Evolutionary conservation across 2,113 vertebrate genomes (phyloP), one percentile per base, ranked within the genome.

Genomic region (Gnathonemus echidnorhynchus): DNA sequence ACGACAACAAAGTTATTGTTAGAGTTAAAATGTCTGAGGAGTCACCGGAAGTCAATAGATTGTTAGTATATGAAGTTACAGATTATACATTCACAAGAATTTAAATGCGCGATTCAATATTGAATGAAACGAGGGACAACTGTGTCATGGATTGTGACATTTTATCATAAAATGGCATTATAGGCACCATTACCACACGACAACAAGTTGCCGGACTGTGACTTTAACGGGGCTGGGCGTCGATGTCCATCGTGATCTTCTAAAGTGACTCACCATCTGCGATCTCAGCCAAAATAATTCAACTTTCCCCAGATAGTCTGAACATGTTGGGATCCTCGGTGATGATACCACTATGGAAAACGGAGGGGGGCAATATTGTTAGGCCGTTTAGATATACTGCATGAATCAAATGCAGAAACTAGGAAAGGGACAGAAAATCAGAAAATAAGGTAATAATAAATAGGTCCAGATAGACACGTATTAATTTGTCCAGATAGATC

Each of bases 281-380:
- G 88, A 92, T 91, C 89, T 89, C 91, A 91, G 89, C 91, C 90
- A 88, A 92, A 92, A 92, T 91, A 90, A 90, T 91, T 91, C 89
- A 93, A 91, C 92, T 92, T 91, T 92, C 92, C 91, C 91, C 90
- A 90, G 91, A 93, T 91, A 93, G 92, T 92, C 92, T 90, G 84
- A 89, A 90, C 92, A 91, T 88, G 91, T 91, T 89, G 80, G 88
- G 90, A 89, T 89, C 77, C 27, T 91, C 88, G 2, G 42, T 24
- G 90, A 58, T 19, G 53, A 53, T 86, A 89, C 88, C 90, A 89
- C 70, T 91, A 42, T 19, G 45, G 17, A 66, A 87, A 58, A 39
- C 6, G 27, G 88, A 45, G 88, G 87, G 91, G 45, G 52, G 13
- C 0, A 13, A 21, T 3, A 5, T 5, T 17, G 21, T 85, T 24